Percentiles rank a stretch among this genome's conserved stretches.
These are phyloP conservation scores for Euglossa dilemma DNA, from an alignment of 1,140 invertebrate genomes.

Conservation along the genomic window DNA sequence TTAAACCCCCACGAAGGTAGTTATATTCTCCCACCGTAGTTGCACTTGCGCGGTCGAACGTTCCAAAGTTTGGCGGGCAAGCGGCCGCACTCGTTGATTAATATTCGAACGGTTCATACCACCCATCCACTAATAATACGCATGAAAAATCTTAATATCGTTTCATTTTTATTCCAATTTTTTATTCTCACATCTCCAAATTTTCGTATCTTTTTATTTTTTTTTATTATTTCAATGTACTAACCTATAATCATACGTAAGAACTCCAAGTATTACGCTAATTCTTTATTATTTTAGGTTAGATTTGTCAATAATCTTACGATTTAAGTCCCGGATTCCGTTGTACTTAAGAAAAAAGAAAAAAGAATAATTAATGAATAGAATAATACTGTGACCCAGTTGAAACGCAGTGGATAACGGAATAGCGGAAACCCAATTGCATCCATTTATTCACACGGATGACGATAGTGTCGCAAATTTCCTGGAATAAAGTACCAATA, in stretches of 20 bases:
- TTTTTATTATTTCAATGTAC: neutral
- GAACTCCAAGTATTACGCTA: neutral
- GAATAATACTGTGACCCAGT: neutral
- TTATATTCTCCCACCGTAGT: conserved; percentile 27
- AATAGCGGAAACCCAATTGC: conserved; percentile 23
- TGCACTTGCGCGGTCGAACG: conserved; percentile 23
- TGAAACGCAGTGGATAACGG: neutral
- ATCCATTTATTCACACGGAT: neutral
- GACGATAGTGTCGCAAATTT: neutral
- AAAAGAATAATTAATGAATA: neutral
- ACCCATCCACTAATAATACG: neutral
- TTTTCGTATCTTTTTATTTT: neutral
- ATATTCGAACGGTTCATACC: neutral
- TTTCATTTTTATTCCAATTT: neutral
- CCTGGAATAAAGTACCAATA: neutral
- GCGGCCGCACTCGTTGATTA: neutral
- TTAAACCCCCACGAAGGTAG: neutral
- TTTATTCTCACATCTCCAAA: neutral
- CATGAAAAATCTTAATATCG: neutral
- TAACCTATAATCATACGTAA: neutral
- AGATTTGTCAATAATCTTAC: neutral
- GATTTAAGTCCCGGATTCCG: neutral
- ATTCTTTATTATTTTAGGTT: neutral
- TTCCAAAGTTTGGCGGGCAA: neutral
- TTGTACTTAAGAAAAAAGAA: neutral